Conservation (phyloP, 53 echinoderm and acorn worm species). For the Zoroaster sp. region DNA sequence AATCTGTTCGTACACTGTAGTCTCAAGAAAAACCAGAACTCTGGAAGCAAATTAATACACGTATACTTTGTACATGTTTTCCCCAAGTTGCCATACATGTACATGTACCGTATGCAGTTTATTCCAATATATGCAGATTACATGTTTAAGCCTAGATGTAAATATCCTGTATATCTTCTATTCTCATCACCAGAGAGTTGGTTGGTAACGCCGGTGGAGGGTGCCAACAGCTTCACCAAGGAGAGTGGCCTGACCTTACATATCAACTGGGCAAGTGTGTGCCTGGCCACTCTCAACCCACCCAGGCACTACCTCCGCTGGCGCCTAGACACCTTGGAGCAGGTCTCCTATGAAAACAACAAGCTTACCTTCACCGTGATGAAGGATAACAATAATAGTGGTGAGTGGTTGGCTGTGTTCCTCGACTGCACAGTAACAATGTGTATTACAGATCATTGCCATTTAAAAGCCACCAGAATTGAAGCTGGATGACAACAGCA, state of each 20-base stretch:
- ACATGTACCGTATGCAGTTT: background rate
- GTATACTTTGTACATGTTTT: too few relatives aligned
- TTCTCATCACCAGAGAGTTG: conserved; percentile 57
- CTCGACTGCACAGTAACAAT: too few relatives aligned
- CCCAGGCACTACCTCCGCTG: conserved; percentile 60
- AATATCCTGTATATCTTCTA: background rate
- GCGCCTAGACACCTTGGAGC: conserved; percentile 51
- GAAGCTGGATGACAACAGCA: background rate
- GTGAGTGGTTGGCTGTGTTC: conserved; percentile 11
- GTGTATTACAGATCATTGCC: too few relatives aligned
- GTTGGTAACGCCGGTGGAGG: conserved; percentile 63
- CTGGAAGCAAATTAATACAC: too few relatives aligned
- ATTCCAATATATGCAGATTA: background rate
- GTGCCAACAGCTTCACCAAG: conserved; percentile 55
- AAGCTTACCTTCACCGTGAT: conserved; percentile 31
- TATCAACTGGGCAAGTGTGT: conserved; percentile 53
- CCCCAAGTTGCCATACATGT: too few relatives aligned
- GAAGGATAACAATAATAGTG: conserved; percentile 25
- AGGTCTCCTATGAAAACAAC: conserved; percentile 50
- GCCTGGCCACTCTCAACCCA: conserved; percentile 65
- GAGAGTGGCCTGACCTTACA: conserved; percentile 67
- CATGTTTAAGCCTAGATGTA: background rate
- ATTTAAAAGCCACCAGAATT: background rate
- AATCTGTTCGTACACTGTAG: too few relatives aligned
- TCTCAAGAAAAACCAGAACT: too few relatives aligned